Base-by-base conservation (phyloP, 2,113 vertebrate genomes). In the Progne subis region DNA sequence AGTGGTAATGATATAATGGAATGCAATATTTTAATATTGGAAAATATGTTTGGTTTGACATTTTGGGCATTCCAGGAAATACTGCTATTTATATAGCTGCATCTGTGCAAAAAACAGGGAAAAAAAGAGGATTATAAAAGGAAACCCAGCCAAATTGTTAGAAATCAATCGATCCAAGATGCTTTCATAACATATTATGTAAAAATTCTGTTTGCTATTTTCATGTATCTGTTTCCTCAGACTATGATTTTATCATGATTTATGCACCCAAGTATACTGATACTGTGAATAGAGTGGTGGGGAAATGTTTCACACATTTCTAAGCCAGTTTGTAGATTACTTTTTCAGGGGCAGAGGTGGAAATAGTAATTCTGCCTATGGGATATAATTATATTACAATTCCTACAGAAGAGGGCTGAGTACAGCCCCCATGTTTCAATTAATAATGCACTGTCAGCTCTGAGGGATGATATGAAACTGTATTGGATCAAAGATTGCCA, bases 1-100 rank as follows among this genome's bases (percentile, higher is more conserved):
- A 95, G 91, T 96, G 91, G 59, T 96, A 95, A 96, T 96, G 96
- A 96, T 96, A 96, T 94, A 95, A 89, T 96, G 96, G 90, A 97
- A 97, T 95, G 70, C 67, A 95, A 95, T 82, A 89, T 29, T 97
- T 97, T 97, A 97, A 96, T 96, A 88, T 85, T 83, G 95, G 95
- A 97, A 96, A 96, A 96, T 93, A 93, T 50, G 76, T 87, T 92
- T 96, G 92, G 86, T 91, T 97, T 96, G 92, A 96, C 46, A 9
- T 92, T 93, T 94, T 56, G 76, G 83, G 88, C 49, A 91, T 96
- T 95, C 94, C 82, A 96, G 85, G 88, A 96, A 97, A 96, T 93
- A 85, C 88, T 95, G 92, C 41, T 92, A 78, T 96, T 97, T 96
- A 95, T 95, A 72, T 37, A 74, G 68, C 87, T 94, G 81, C 95